phyloP scores from a whole-genome alignment of 1,140 invertebrate species.

The Theocolax elegans region DNA sequence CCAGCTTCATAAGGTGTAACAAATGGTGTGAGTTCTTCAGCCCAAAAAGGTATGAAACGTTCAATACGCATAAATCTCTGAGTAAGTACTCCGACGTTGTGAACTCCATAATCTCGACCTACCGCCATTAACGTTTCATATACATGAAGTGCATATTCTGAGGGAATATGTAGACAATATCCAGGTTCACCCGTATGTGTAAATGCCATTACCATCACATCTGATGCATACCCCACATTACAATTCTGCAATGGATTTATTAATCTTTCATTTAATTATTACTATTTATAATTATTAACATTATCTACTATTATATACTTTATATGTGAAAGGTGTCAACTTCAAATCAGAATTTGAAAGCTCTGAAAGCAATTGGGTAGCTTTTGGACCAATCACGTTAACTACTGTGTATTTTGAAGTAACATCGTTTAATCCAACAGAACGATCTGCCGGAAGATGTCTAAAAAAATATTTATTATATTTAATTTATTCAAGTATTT shows the following conservation, averaged over 20 bases:
- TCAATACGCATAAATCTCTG: constrained; percentile 79
- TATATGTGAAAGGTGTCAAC: constrained; percentile 81
- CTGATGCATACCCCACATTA: constrained; percentile 80
- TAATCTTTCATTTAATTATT: neutral
- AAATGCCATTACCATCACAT: constrained; percentile 82
- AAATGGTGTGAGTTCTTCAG: constrained; percentile 77
- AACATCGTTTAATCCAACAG: constrained; percentile 78
- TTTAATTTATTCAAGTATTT: constrained; percentile 1
- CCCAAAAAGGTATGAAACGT: constrained; percentile 74
- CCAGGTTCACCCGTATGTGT: constrained; percentile 88
- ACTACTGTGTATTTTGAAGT: constrained; percentile 88
- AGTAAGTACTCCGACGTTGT: constrained; percentile 81
- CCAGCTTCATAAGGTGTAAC: constrained; percentile 85
- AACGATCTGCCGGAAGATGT: constrained; percentile 74
- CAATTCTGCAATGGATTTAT: constrained; percentile 68
- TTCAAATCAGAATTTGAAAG: constrained; percentile 78
- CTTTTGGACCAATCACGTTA: constrained; percentile 85
- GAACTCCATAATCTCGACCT: constrained; percentile 75
- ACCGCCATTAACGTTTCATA: constrained; percentile 78
- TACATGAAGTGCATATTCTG: constrained; percentile 83
- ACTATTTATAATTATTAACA: neutral
- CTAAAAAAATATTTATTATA: constrained; percentile 43
- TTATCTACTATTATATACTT: constrained; percentile 60
- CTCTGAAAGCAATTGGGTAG: constrained; percentile 77
- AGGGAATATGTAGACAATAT: constrained; percentile 84